Base-by-base conservation (phyloP, 2,113 vertebrate genomes). In the Eublepharis macularius region DNA sequence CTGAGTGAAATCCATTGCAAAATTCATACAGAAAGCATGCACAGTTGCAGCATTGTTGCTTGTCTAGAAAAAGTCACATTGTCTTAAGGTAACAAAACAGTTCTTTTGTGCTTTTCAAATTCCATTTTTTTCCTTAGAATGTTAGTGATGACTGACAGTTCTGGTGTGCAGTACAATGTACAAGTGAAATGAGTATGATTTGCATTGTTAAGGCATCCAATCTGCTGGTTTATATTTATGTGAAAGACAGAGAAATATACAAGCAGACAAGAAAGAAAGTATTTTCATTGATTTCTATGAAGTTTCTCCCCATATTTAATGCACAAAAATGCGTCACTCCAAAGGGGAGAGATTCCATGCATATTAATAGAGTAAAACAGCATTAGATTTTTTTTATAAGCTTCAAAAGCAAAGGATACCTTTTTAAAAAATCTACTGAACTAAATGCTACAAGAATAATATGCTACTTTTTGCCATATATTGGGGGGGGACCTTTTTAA, bases 131-230 rank as follows among this genome's bases (percentile, higher is more conserved):
- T 94, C 96, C 96, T 97, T 95, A 97, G 95, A 98, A 98, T 97
- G 97, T 97, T 97, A 97, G 97, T 98, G 97, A 98, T 96, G 96
- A 97, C 94, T 97, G 97, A 97, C 96, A 97, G 96, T 97, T 97
- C 96, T 96, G 97, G 97, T 96, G 97, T 96, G 97, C 97, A 95
- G 97, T 98, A 98, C 97, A 97, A 97, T 98, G 97, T 98, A 98
- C 98, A 98, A 94, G 97, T 98, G 98, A 98, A 98, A 98, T 97
- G 97, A 97, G 95, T 97, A 98, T 98, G 98, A 97, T 97, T 98
- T 98, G 98, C 98, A 99, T 98, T 98, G 98, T 99, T 99, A 99
- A 99, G 98, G 98, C 98, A 99, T 99, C 98, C 98, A 98, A 98
- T 98, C 98, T 98, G 98, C 98, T 99, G 98, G 98, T 99, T 98